These are phyloP conservation scores for Hemistola chrysoprasaria DNA, from an alignment of 2,888 invertebrate species.

Conservation along the genomic window DNA sequence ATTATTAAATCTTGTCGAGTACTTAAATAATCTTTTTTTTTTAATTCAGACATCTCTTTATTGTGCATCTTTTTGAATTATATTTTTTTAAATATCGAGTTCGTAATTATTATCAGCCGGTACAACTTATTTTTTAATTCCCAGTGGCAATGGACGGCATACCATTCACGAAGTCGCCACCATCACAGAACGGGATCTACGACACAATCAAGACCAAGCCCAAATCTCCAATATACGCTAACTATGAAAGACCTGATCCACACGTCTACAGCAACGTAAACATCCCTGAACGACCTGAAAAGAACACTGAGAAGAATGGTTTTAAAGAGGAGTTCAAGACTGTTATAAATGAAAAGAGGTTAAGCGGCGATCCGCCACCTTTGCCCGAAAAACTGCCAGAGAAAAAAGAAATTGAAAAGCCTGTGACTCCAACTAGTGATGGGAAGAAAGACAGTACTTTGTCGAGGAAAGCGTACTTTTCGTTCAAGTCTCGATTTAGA, in stretches of 20 bases:
- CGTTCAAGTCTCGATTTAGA: constrained; percentile 84
- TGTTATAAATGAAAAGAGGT: constrained; percentile 60
- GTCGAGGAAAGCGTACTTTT: constrained; percentile 75
- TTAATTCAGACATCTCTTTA: too few species aligned
- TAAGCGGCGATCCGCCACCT: constrained; percentile 64
- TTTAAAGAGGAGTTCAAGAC: constrained; percentile 71
- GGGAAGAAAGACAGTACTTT: constrained; percentile 67
- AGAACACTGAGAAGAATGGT: constrained; percentile 65
- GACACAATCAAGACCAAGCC: constrained; percentile 39
- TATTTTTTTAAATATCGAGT: too few species aligned
- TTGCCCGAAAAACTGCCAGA: constrained; percentile 56
- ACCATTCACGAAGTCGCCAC: constrained; percentile 54
- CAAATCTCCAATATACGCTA: constrained; percentile 64
- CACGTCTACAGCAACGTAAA: constrained; percentile 62
- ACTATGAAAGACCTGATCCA: constrained; percentile 56
- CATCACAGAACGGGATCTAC: constrained; percentile 53
- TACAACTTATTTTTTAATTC: constrained; percentile 23
- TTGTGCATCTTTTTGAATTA: too few species aligned
- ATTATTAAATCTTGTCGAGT: too few species aligned
- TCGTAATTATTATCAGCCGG: too few species aligned
- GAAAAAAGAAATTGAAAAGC: constrained; percentile 45
- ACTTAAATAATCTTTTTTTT: too few species aligned
- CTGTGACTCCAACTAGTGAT: constrained; percentile 61
- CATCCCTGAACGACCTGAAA: constrained; percentile 51
- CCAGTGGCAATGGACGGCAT: constrained; percentile 74